Evolutionary conservation across 2,113 vertebrate genomes (phyloP), one percentile per base, ranked within the genome.

Genomic region (Larimichthys crocea): DNA sequence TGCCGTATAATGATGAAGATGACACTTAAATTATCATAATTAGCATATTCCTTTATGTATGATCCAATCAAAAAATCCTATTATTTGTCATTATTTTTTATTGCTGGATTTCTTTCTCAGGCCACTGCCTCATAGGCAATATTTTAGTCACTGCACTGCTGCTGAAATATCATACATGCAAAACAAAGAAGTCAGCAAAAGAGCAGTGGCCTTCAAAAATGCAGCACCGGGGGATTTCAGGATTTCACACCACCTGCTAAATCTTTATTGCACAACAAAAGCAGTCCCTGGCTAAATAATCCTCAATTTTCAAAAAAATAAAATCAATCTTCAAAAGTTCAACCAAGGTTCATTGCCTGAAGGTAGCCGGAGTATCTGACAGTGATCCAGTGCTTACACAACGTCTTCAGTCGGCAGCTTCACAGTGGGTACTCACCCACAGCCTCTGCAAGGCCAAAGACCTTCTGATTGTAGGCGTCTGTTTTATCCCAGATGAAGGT

Each of bases 401-500:
- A 82, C 82, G 83, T 66, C 53, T 77, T 84, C 42, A 82, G 82
- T 72, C 26, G 52, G 85, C 74, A 56, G 85, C 86, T 57, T 82
- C 87, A 53, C 79, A 74, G 84, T 80, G 1, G 71, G 44, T 50
- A 95, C 98, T 94, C 95, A 99, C 98, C 98, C 56, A 97, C 96
- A 84, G 98, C 98, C 94, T 99, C 96, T 5, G 97, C 97, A 14
- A 99, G 95, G 92, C 98, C 98, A 6, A 97, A 99, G 88, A 99
- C 98, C 89, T 96, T 97, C 92, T 99, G 98, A 83, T 96, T 96
- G 92, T 99, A 99, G 10, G 98, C 98, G 77, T 99, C 98, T 0
- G 97, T 99, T 94, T 99, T 99, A 94, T 99, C 98, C 98, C 98
- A 99, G 93, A 99, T 97, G 88, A 99, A 99, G 29, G 97, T 99